phyloP scores from a whole-genome alignment of 2,888 invertebrate genomes.

The Aspidiotus rigidus region DNA sequence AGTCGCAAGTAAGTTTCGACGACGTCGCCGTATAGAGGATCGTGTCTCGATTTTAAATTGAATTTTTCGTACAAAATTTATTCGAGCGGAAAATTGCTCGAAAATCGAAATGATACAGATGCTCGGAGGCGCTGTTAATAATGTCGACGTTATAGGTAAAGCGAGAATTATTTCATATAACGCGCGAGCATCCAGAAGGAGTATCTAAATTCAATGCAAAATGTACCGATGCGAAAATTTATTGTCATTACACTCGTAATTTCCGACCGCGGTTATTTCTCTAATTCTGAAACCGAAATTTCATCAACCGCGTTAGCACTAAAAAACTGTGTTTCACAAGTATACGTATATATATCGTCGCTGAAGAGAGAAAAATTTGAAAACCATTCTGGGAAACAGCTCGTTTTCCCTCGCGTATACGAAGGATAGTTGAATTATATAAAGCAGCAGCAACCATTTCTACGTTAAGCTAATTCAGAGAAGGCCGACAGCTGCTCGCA shows the following conservation, averaged over 20 bases:
- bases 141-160: background rate
- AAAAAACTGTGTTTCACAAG: no score
- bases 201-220: background rate
- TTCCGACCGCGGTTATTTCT: background rate
- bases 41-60: background rate
- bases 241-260: background rate
- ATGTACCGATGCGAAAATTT: constrained; percentile 1
- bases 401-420: background rate
- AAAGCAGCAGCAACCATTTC: background rate
- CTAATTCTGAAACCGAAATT: no score
- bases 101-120: constrained; percentile 12
- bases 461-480: constrained; percentile 1
- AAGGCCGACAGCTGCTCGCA: background rate
- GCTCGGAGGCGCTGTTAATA: background rate
- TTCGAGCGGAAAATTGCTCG: constrained; percentile 6
- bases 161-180: background rate
- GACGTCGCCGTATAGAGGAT: no score
- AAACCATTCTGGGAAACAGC: background rate
- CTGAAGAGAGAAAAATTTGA: background rate
- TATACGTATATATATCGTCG: no score
- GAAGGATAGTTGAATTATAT: background rate
- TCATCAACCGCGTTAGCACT: no score
- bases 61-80: constrained; percentile 6
- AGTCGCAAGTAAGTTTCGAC: no score
- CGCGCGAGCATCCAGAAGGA: background rate